These are phyloP conservation scores for Perca schrenkii DNA, from an alignment of 2,113 vertebrate species.

Conservation along the genomic window DNA sequence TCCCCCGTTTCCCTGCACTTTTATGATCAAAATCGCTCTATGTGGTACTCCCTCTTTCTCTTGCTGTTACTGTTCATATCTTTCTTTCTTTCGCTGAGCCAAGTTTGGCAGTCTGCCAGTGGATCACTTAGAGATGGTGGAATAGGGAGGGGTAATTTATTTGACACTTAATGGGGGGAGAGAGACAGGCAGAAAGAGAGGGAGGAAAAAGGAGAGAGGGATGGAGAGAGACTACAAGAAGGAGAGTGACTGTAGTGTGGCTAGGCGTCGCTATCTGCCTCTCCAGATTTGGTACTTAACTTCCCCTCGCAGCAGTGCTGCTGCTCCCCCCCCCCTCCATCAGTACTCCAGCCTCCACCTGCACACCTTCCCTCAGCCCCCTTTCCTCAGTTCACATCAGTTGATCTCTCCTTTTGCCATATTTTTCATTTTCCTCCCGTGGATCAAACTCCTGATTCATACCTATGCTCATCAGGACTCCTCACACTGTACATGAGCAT, in stretches of 20 bases:
- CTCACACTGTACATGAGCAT: neutral
- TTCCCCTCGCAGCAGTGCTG: conserved; percentile 35
- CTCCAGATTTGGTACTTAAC: conserved; percentile 51
- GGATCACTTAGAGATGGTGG: conserved; percentile 77
- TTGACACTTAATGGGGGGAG: conserved; percentile 40
- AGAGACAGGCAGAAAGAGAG: neutral
- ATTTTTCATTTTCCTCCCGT: neutral
- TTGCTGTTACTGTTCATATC: conserved; percentile 32
- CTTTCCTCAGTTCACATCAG: neutral
- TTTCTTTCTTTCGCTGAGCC: conserved; percentile 41
- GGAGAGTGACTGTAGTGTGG: conserved; percentile 52
- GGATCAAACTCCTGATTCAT: conserved; percentile 1
- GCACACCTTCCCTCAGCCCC: conserved; percentile 7
- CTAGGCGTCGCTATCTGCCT: conserved; percentile 56
- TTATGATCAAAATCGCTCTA: conserved; percentile 20
- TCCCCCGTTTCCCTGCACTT: conserved; percentile 1
- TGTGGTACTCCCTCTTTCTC: conserved; percentile 16
- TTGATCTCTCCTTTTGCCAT: neutral
- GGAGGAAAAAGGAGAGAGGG: conserved; percentile 12
- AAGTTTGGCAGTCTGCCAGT: conserved; percentile 75
- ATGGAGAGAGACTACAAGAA: conserved; percentile 26
- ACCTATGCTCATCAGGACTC: conserved; percentile 7
- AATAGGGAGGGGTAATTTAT: conserved; percentile 65
- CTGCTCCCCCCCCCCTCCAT: neutral
- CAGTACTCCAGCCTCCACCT: neutral